Evolutionary conservation across 2,888 invertebrate genomes (phyloP), one percentile per base, ranked within the genome.

Genomic region (Apotomis capreana): DNA sequence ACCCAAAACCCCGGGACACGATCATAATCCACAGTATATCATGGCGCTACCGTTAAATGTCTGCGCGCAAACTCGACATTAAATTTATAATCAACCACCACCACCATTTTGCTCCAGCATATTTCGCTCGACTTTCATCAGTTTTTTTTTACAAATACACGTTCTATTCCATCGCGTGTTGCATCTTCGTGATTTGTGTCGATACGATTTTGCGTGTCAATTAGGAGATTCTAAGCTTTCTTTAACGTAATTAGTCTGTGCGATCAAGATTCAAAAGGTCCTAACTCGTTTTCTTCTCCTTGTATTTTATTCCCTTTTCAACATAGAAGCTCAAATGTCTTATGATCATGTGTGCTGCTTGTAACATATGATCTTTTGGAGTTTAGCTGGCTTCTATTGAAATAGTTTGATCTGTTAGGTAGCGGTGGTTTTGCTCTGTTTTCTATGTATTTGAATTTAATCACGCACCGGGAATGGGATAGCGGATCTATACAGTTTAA

Each of bases 371-470:
- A 12, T 68, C 37, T 68, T 68, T 13, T 59, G 12, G 3, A 49
- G 10, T 26, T 13, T 46, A 51, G 61, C 40, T 61, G 40, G 26
- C 44, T 62, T 12, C 49, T 59, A 72, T 46, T 63, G 62, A 63
- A 62, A 51, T 57, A 59, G 68, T 68, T 68, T 70, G 58, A 13
- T 63, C 74, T 70, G 74, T 70, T 74, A 70, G 44, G 10, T 76
- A 79, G 75, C 79, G 75, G 79, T 77, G 57, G 77, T 74, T 74
- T 77, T 79, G 79, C 79, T 78, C 75, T 68, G 76, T 61, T 76
- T 79, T 72, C 68, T 72, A 63, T 68, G 63, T 68, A 63, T 72
- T 68, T 58, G 72, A 72, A 58, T 72, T 68, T 68, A 68, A 72
- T 72, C 58, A 72, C 68, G 72, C 72, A 63, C 58, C 68, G 46